These are phyloP conservation scores for Spilosoma lubricipeda DNA, from an alignment of 2,888 invertebrate genomes.

Conservation along the genomic window DNA sequence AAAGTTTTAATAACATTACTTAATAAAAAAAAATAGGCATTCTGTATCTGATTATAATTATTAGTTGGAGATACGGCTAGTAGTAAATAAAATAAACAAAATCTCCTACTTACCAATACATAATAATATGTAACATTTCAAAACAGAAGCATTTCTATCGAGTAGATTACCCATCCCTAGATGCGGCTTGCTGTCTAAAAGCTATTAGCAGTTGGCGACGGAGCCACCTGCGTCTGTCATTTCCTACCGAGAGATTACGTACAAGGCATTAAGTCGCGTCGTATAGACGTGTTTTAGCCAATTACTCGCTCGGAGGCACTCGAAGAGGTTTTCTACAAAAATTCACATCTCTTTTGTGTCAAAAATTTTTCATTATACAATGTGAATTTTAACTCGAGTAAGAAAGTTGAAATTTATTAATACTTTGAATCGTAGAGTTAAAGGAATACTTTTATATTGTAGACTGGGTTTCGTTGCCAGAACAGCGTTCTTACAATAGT, in stretches of 20 bases:
- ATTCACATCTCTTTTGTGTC: constrained; percentile 8
- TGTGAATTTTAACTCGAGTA: neutral
- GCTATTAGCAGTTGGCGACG: constrained; percentile 65
- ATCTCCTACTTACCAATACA: too few species aligned
- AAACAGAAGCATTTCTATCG: constrained; percentile 6
- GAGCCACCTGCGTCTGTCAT: constrained; percentile 77
- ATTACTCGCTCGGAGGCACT: constrained; percentile 47
- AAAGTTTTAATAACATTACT: too few species aligned
- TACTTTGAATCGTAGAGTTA: neutral
- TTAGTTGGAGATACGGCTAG: too few species aligned
- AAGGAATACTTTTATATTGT: neutral
- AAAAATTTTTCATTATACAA: constrained; percentile 2
- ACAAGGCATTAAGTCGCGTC: constrained; percentile 62
- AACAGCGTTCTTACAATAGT: neutral
- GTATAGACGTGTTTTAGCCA: constrained; percentile 53
- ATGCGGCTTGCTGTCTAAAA: constrained; percentile 58
- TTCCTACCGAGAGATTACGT: constrained; percentile 82
- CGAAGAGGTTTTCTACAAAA: constrained; percentile 14
- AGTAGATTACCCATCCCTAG: constrained; percentile 51
- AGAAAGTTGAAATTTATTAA: neutral
- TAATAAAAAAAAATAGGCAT: too few species aligned
- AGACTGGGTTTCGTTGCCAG: neutral
- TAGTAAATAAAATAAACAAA: too few species aligned
- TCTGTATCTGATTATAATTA: too few species aligned
- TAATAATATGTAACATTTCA: neutral